A percentile compares a stretch with the other conserved stretches of the same genome.
Evolutionary conservation across 2,888 invertebrate genomes (phyloP).

Genomic region (Folsomia manolachei): DNA sequence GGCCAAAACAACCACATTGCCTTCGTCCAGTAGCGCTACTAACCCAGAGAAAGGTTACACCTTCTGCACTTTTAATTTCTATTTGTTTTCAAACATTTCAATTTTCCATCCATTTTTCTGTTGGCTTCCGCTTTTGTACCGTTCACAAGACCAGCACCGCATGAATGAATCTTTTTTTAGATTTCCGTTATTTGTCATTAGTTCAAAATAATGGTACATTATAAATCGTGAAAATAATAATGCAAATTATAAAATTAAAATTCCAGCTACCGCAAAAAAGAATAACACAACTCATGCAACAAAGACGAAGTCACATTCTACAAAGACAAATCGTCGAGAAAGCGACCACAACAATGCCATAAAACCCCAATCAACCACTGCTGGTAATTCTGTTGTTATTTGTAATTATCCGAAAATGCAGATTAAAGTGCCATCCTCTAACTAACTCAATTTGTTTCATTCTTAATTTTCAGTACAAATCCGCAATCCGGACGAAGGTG

Average conservation of each 20-base stretch:
- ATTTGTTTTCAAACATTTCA: not conserved
- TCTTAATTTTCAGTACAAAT: constrained; percentile 11
- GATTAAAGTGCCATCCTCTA: no score
- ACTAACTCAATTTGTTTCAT: not conserved
- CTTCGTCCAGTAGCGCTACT: constrained; percentile 49
- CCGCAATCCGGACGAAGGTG: not conserved
- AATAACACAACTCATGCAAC: not conserved
- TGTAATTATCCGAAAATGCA: no score
- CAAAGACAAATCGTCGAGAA: not conserved
- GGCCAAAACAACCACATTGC: constrained; percentile 51
- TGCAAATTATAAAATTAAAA: not conserved
- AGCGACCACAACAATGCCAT: not conserved
- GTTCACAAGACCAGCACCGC: not conserved
- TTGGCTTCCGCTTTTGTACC: not conserved
- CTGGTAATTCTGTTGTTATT: not conserved
- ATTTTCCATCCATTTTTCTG: not conserved
- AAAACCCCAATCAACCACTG: not conserved
- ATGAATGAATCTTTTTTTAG: not conserved
- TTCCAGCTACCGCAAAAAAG: not conserved
- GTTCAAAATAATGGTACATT: not conserved
- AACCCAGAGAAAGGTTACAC: constrained; percentile 37
- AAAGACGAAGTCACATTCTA: not conserved
- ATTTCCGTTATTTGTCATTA: not conserved
- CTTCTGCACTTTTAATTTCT: constrained; percentile 5
- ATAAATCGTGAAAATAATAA: not conserved